Conservation (phyloP, 2,113 vertebrate genomes). For the Alligator sinensis region DNA sequence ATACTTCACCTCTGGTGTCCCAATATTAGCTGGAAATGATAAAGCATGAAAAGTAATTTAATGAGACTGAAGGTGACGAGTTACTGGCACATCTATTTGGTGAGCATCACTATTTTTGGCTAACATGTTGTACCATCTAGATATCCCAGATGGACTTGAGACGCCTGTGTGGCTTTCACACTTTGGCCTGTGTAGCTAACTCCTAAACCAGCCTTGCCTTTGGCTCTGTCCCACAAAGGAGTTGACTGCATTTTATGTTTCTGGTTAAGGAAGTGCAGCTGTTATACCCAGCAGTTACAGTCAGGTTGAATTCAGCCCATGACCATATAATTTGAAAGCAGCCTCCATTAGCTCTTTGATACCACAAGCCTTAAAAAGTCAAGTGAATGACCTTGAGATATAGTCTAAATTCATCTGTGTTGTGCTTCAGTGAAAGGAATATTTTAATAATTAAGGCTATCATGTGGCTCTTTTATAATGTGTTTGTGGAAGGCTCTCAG, state of each 20-base stretch:
- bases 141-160: neutral
- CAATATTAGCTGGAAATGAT: constrained; percentile 68
- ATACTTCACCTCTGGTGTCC: constrained; percentile 67
- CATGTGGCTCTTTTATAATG: neutral
- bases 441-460: neutral
- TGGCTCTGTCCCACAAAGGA: neutral
- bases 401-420: neutral
- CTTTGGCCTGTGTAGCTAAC: too few relatives aligned
- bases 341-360: neutral
- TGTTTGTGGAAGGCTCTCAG: neutral
- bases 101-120: neutral
- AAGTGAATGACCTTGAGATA: neutral
- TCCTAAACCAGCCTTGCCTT: neutral
- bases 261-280: neutral
- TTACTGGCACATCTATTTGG: neutral
- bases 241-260: neutral
- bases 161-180: too few relatives aligned
- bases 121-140: neutral
- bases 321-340: neutral
- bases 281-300: rapidly evolving
- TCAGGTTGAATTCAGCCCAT: neutral
- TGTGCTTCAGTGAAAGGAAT: neutral
- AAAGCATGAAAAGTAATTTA: neutral
- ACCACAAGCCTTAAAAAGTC: neutral
- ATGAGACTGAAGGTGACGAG: neutral